phyloP scores from a whole-genome alignment of 2,797 vertebrate species.

The Anniella stebbinsi region DNA sequence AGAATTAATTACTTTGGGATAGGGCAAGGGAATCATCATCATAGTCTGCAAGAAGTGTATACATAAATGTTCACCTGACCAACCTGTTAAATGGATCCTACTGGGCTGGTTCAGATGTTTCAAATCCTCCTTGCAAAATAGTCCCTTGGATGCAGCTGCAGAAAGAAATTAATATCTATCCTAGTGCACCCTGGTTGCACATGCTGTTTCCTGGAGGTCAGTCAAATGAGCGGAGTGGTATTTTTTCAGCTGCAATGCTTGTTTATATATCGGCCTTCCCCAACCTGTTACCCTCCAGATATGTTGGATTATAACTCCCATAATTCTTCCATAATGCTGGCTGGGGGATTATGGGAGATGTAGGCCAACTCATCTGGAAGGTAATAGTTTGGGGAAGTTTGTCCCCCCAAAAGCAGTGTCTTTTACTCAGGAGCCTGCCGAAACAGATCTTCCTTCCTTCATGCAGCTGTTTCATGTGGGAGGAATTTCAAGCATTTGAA shows the following conservation, averaged over 20 bases:
- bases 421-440: neutral
- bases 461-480: neutral
- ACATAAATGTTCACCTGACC: neutral
- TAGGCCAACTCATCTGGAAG: too few relatives aligned
- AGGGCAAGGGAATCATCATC: too few relatives aligned
- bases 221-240: neutral
- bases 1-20: neutral
- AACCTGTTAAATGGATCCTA: neutral
- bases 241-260: neutral
- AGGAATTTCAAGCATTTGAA: constrained; percentile 7
- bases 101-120: neutral
- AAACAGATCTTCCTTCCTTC: neutral
- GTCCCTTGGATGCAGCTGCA: neutral
- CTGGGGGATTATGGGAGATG: too few relatives aligned
- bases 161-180: neutral
- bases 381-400: too few relatives aligned
- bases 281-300: too few relatives aligned
- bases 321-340: too few relatives aligned
- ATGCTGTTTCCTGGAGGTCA: neutral
- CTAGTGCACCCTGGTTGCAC: neutral
- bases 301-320: too few relatives aligned
- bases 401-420: neutral
- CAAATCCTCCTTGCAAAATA: neutral
- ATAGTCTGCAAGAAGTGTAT: neutral
- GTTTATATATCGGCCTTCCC: neutral